Evolutionary conservation across 2,888 invertebrate species (phyloP), one percentile per base, ranked within the genome.

Genomic region (Leptinotarsa haldemani): DNA sequence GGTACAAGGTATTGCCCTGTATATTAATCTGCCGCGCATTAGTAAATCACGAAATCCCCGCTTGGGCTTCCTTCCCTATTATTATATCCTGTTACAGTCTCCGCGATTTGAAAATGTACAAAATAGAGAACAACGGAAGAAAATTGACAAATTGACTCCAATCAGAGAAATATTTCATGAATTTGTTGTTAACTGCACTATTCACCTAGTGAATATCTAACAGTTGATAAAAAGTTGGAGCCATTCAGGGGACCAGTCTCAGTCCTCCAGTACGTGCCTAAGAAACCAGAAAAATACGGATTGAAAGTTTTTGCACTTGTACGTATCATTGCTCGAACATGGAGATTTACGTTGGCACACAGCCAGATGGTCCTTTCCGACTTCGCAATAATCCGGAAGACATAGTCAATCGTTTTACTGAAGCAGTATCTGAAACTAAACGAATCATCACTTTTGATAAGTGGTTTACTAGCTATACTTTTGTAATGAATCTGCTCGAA

Each of bases 231-330:
- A 68, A 81, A 80, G 72, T 67, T 83, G 25, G 76, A 77, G 71
- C 68, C 75, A 18, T 80, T 82, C 65, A 58, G 75, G 46, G 79
- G 74, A 48, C 56, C 68, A 16, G 66, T 73, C 66, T 53, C 65
- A 50, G 81, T 83, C 73, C 58, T 74, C 13, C 81, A 84, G 73
- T 84, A 82, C 67, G 83, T 84, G n/a, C 82, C 83, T 9, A 79
- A 80, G 30, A 82, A 84, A 74, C 81, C 83, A 25, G 79, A 76
- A 3, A 82, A 79, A 66, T 83, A 83, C 78, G 81, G 81, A 0
- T 77, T 83, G 4, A 81, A 84, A 78, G 75, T 82, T n/a, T 79
- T 75, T 67, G 81, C 82, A 7, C 58, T 80, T 25, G 74, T 74
- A 72, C 77, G 7, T 80, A 66, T 69, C 80, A 82, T 75, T 74